Evolutionary conservation across 2,797 vertebrate species (phyloP), one percentile per base, ranked within the genome.

Genomic region (Eulemur rubriventer): DNA sequence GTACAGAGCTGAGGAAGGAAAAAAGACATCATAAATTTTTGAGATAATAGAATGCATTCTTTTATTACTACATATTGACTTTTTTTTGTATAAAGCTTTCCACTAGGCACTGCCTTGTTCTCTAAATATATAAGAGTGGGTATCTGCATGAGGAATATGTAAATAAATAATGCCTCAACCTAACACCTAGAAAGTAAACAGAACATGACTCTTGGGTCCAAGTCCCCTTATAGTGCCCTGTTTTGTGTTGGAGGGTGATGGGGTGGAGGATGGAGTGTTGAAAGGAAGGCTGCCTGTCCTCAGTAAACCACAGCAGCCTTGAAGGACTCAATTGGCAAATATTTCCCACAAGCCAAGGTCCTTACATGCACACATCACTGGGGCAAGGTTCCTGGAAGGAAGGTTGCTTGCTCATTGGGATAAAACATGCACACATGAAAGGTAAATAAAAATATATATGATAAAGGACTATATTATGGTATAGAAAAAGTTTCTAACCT

Each of bases 161-260:
- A 93, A 90, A 65, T 78, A 89, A 50, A 65, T 78, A 89, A 50
- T 65, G 43, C 10, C 55, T 89, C 18, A 24, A 52, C 18, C 73
- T 88, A 83, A 96, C 72, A 69, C 75, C 76, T 67, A 70, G 48
- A 84, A 84, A 84, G 79, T 88, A 86, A 63, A 89, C 2, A 94
- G 76, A 95, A 79, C n/a, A 43, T 30, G 38, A 93, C 4, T 10
- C 5, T 38, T 35, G 69, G 79, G 17, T 90, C 73, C 46, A 73
- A 91, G 80, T 43, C 80, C 80, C 73, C 38, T 24, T 57, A n/a
- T 26, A 38, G 43, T 38, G 48, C 46, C 63, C 67, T 88, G 50
- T 75, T 69, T 61, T 2, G 5, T 94, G 48, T 13, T 75, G n/a
- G 72, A 90, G 52, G 38, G 52, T 82, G 81, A 30, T 65, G 4